phyloP scores from a whole-genome alignment of 2,113 vertebrate genomes.

The Nycticryphes semicollaris region DNA sequence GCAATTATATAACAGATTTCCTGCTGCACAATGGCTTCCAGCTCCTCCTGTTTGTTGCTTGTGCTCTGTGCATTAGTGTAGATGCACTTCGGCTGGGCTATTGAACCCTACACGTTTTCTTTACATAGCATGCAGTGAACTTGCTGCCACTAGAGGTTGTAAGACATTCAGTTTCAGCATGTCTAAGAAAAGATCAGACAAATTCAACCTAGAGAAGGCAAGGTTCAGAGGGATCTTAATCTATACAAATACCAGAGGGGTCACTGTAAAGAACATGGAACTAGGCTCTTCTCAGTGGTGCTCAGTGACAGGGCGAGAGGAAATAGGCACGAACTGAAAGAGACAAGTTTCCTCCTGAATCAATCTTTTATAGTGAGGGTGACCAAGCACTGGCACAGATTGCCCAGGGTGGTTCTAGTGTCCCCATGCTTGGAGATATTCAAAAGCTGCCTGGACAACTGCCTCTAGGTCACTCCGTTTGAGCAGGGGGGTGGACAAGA shows the following conservation, averaged over 20 bases:
- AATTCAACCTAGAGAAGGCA: neutral
- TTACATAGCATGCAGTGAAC: fast-evolving
- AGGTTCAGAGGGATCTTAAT: neutral
- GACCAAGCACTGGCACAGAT: neutral
- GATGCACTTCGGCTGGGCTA: neutral
- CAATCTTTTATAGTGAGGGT: neutral
- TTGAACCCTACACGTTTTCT: neutral
- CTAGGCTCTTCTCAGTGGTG: neutral
- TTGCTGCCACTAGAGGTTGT: neutral
- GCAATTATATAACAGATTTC: neutral
- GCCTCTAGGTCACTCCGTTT: neutral
- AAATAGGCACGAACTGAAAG: neutral
- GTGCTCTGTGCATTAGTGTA: neutral
- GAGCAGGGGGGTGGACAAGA: neutral
- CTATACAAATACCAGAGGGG: neutral
- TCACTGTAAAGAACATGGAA: neutral
- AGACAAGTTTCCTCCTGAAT: neutral
- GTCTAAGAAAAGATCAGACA: neutral
- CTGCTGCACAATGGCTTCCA: neutral
- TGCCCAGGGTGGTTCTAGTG: neutral
- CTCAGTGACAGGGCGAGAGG: neutral
- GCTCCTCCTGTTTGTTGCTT: neutral
- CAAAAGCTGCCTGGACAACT: neutral
- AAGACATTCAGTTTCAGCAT: neutral
- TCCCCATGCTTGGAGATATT: neutral